phyloP scores from a whole-genome alignment of 2,888 invertebrate genomes.

The Netelia inedita region DNA sequence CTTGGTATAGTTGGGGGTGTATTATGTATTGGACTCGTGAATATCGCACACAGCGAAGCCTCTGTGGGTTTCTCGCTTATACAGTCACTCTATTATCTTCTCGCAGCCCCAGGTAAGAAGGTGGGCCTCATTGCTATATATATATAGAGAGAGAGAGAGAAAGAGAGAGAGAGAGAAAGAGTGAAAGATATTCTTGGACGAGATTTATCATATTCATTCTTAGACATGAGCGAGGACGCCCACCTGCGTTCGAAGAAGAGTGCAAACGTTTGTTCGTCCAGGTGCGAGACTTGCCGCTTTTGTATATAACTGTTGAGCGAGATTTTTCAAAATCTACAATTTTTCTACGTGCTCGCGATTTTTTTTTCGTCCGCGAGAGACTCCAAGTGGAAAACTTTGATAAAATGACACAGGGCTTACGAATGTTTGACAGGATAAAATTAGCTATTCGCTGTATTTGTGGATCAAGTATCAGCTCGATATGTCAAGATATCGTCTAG shows the following conservation, averaged over 20 bases:
- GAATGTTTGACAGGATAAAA: too few relatives aligned
- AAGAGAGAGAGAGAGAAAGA: too few relatives aligned
- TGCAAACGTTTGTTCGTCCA: constrained; percentile 53
- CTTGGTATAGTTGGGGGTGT: constrained; percentile 31
- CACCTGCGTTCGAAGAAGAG: constrained; percentile 62
- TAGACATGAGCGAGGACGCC: constrained; percentile 28
- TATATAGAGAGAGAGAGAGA: not conserved
- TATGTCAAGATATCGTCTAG: too few relatives aligned
- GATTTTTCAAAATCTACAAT: not conserved
- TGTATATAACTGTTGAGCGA: not conserved
- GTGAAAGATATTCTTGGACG: constrained; percentile 71
- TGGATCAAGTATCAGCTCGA: too few relatives aligned
- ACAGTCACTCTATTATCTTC: constrained; percentile 57
- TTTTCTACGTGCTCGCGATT: not conserved
- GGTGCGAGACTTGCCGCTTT: constrained; percentile 38
- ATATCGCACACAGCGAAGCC: constrained; percentile 52
- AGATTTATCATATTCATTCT: constrained; percentile 75
- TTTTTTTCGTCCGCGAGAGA: too few relatives aligned
- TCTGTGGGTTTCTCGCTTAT: constrained; percentile 47
- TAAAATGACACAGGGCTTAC: too few relatives aligned
- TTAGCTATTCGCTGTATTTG: too few relatives aligned
- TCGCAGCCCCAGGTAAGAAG: constrained; percentile 58
- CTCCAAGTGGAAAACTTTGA: too few relatives aligned
- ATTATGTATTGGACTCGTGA: constrained; percentile 21
- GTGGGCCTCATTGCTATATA: constrained; percentile 23